A percentile compares a stretch with the other conserved stretches of the same genome.
phyloP scores from a whole-genome alignment of 1,140 invertebrate species.

The Macrobrachium rosenbergii region DNA sequence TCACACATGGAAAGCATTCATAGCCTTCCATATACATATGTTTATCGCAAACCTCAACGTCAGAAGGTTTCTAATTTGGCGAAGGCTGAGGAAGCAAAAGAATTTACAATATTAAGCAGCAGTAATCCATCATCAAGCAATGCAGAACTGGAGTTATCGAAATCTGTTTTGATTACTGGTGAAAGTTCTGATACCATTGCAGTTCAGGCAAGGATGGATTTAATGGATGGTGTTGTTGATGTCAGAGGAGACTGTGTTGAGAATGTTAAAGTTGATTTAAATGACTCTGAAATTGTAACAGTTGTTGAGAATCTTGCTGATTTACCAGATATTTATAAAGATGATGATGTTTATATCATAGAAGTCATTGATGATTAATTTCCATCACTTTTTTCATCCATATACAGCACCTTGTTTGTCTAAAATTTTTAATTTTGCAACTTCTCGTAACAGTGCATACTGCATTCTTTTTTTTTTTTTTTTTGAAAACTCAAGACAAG shows the following conservation, averaged over 20 bases:
- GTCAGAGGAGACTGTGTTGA: not conserved
- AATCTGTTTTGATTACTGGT: too few species aligned
- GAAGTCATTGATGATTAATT: conserved; percentile 34
- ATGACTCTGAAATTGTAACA: conserved; percentile 37
- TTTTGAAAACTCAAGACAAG: too few species aligned
- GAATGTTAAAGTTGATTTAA: conserved; percentile 11
- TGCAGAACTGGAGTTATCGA: too few species aligned
- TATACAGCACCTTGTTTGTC: too few species aligned
- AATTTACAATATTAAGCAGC: too few species aligned
- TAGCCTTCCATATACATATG: conserved; percentile 36
- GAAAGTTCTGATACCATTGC: not conserved
- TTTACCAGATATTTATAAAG: too few species aligned
- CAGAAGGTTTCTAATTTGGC: conserved; percentile 21
- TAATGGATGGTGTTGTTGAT: conserved; percentile 25
- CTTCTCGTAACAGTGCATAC: too few species aligned
- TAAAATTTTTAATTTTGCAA: too few species aligned
- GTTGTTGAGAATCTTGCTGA: conserved; percentile 4
- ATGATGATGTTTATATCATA: conserved; percentile 37
- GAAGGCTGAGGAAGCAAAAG: not conserved
- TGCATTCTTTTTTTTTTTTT: too few species aligned
- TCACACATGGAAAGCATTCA: conserved; percentile 52
- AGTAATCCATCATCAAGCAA: too few species aligned
- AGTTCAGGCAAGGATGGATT: conserved; percentile 15
- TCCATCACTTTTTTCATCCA: too few species aligned
- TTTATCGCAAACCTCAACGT: conserved; percentile 50